A percentile compares a stretch with the other conserved stretches of the same genome.
Conservation (phyloP, 2,888 invertebrate species). For the Abrostola tripartita region DNA sequence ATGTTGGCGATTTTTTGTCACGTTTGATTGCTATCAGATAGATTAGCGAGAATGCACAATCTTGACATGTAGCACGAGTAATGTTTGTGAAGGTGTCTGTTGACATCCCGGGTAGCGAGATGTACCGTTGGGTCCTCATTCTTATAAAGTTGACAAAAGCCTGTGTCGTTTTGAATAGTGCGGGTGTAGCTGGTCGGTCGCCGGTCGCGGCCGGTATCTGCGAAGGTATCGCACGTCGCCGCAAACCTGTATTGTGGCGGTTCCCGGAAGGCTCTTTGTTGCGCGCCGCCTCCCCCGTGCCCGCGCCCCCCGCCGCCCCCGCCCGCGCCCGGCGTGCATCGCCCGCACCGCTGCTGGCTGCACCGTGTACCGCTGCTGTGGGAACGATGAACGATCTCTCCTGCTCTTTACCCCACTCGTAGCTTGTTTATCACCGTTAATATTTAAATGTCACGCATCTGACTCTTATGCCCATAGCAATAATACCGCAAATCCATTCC, state of each 20-base stretch:
- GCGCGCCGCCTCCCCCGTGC: conserved; percentile 72
- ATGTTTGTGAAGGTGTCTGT: conserved; percentile 26
- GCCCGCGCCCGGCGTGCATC: conserved; percentile 58
- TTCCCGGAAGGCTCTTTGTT: conserved; percentile 88
- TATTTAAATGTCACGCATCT: conserved; percentile 41
- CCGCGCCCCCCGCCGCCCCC: conserved; percentile 71
- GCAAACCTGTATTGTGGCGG: conserved; percentile 87
- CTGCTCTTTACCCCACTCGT: conserved; percentile 59
- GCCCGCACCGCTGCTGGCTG: conserved; percentile 58
- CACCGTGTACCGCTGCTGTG: conserved; percentile 64
- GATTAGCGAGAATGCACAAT: conserved; percentile 57
- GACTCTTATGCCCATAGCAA: conserved; percentile 9
- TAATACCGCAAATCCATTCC: conserved; percentile 9
- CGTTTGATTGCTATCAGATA: conserved; percentile 62
- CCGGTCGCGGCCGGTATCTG: conserved; percentile 80
- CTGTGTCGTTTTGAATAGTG: conserved; percentile 59
- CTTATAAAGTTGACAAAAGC: conserved; percentile 77
- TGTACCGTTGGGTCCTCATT: conserved; percentile 72
- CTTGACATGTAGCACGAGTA: conserved; percentile 38
- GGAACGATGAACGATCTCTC: conserved; percentile 71
- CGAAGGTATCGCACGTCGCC: conserved; percentile 87
- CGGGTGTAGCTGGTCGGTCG: conserved; percentile 75
- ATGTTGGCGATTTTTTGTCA: conserved; percentile 66
- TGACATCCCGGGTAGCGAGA: conserved; percentile 14
- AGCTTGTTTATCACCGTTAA: conserved; percentile 48